Percentiles rank a stretch among this genome's conserved stretches.
These are phyloP conservation scores for Poecilia velifera DNA, from an alignment of 2,797 vertebrate genomes.

Conservation along the genomic window DNA sequence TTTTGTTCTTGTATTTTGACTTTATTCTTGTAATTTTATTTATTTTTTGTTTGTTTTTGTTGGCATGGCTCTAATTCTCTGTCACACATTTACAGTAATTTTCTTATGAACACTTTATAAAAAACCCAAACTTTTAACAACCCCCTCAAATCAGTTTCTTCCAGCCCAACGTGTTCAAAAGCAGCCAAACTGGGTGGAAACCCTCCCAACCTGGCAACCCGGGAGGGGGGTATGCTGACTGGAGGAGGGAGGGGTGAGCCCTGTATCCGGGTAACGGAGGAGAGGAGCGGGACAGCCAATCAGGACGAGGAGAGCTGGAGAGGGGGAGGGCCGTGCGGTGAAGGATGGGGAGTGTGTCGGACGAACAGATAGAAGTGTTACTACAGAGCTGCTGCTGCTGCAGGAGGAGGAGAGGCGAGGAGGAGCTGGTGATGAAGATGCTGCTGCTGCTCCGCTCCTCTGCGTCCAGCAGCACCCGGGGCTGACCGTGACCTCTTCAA, in stretches of 20 bases:
- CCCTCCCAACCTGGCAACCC: too few relatives aligned
- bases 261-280: conserved; percentile 68
- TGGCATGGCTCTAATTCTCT: too few relatives aligned
- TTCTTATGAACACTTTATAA: too few relatives aligned
- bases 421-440: conserved; percentile 71
- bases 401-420: conserved; percentile 68
- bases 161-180: too few relatives aligned
- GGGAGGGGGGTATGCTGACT: conserved; percentile 6
- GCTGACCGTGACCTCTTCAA: conserved; percentile 62
- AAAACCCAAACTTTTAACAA: too few relatives aligned
- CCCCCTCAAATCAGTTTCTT: too few relatives aligned
- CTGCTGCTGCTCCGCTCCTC: conserved; percentile 71
- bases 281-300: conserved; percentile 70
- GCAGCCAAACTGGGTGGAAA: too few relatives aligned
- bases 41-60: too few relatives aligned
- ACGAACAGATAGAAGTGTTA: conserved; percentile 80
- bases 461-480: conserved; percentile 53
- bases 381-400: conserved; percentile 77
- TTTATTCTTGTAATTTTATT: too few relatives aligned
- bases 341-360: conserved; percentile 70
- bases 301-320: conserved; percentile 66
- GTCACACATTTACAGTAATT: too few relatives aligned
- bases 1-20: too few relatives aligned
- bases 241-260: conserved; percentile 55
- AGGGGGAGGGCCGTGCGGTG: conserved; percentile 55